Base-by-base conservation (phyloP, 2,888 invertebrate species). In the Orgyia antiqua region DNA sequence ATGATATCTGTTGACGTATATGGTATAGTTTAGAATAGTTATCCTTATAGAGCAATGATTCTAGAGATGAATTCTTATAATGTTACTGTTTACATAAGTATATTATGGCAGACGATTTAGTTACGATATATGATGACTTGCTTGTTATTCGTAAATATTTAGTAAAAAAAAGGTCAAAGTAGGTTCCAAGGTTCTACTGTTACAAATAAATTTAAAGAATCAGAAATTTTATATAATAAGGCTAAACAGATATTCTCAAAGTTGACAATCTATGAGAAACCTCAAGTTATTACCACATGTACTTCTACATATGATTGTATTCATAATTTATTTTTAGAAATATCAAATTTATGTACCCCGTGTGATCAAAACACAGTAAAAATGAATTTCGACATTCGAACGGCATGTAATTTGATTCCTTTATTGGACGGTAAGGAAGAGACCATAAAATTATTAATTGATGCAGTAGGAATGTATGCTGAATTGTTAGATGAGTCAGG, bases 391-490 rank as follows among this genome's bases (percentile, higher is more conserved):
- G 26, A 26, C 10, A 15, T 26, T n/a, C 9, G 10, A 17, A 15
- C n/a, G 15, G 10, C 15, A 15, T n/a, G 26, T 18, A 18, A 8
- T 18, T 18, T 18, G 18, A 18, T 18, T 18, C 18, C 18, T 8
- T 18, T 18, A 8, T 8, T 18, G 18, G 18, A 18, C 8, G 18
- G 18, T 18, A 18, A 15, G 10, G 9, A 26, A 10, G 8, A 26
- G 17, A 26, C 26, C 4, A 26, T 17, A 4, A 17, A 26, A 10
- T 10, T 15, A 10, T 15, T 26, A 10, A 15, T 26, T 15, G 26
- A 26, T 26, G 15, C 17, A 2, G 26, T 15, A 9, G 15, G 17
- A n/a, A 27, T 27, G 27, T 27, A 27, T 8, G 18, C 19, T 10
- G 10, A 27, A 11, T 4, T 27, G 5, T 4, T 18, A 6, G 19